These are phyloP conservation scores for Cuniculus paca DNA, from an alignment of 2,797 vertebrate genomes.

Conservation along the genomic window DNA sequence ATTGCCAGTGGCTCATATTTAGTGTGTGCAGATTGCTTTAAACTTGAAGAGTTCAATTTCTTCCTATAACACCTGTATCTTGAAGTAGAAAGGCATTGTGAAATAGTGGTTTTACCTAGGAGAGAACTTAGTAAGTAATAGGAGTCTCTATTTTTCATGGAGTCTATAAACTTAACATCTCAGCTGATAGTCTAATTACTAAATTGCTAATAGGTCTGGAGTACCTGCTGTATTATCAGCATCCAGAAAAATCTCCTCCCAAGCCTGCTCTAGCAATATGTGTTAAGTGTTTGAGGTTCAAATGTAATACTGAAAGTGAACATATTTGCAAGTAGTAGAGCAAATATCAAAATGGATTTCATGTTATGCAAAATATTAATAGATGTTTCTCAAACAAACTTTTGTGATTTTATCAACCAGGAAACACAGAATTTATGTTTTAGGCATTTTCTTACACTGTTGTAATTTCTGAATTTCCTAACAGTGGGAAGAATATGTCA, in stretches of 20 bases:
- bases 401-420: not conserved
- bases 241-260: not conserved
- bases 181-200: not conserved
- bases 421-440: conserved; percentile 43
- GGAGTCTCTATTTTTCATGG: not conserved
- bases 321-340: not conserved
- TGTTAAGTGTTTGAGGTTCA: not conserved
- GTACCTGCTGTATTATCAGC: not conserved
- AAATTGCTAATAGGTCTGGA: not conserved
- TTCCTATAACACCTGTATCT: not conserved
- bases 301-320: not conserved
- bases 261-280: not conserved
- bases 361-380: not conserved
- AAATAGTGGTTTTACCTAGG: not conserved
- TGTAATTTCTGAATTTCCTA: conserved; percentile 1
- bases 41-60: not conserved
- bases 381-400: not conserved
- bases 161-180: not conserved
- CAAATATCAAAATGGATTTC: not conserved
- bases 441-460: not conserved
- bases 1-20: not conserved
- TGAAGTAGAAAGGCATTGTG: not conserved
- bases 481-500: not conserved
- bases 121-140: not conserved
- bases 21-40: not conserved